Base-by-base conservation (phyloP, 2,113 vertebrate species). In the Agelaius tricolor region DNA sequence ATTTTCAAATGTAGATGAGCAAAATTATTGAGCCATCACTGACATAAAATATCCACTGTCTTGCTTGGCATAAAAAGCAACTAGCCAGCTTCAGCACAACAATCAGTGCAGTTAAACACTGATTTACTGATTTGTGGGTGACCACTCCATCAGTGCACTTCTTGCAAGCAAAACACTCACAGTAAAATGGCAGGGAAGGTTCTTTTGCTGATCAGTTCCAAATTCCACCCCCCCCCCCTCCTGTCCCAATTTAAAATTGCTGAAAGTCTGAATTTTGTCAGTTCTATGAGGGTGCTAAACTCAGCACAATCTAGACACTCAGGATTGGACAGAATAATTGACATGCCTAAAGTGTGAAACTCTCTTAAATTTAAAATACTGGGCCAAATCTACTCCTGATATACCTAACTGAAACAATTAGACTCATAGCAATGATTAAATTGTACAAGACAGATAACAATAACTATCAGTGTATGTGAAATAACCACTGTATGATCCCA, bases 1-100 rank as follows among this genome's bases (percentile, higher is more conserved):
- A 66, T 95, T 97, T 96, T 88, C 61, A 92, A 87, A 94, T 87
- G 75, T 55, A 84, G 17, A 65, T 86, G 15, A 94, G 55, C 4
- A 86, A 43, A 93, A 95, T 71, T 85, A 86, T 52, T 89, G 61
- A n/a, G 35, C 39, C n/a, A 84, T 28, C 7, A 78, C 58, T 92
- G 76, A 72, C 31, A 87, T 77, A 63, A 96, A 95, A 86, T 74
- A 91, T 71, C 26, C 20, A 80, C 74, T 65, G 20, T 85, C 93
- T 94, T 89, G 27, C 55, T 55, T 52, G 22, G 62, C 47, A 74
- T 77, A 84, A 87, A 90, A 89, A 94, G 39, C 47, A 84, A 30
- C 24, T 79, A 93, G 74, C 46, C 96, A 82, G 14, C 47, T 84
- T 74, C 52, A 51, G 61, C 80, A 86, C 67, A 94, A 43, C 22